Base-by-base conservation (phyloP, 1,140 invertebrate genomes). In the Euschistus heros region DNA sequence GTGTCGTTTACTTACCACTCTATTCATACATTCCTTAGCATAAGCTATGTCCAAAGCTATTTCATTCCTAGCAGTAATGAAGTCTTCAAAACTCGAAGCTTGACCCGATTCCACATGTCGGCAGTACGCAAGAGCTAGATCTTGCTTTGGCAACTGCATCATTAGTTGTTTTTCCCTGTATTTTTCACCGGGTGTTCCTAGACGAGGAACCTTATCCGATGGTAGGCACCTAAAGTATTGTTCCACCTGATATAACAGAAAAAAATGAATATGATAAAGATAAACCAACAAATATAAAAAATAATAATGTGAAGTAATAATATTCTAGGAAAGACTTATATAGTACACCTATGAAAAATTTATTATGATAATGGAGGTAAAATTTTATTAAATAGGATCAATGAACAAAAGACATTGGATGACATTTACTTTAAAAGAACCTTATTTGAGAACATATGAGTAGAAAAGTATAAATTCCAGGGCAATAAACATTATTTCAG, bases 41-140 rank as follows among this genome's bases (percentile, higher is more conserved):
- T 81, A 84, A 75, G 91, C 96, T 72, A 98, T 92, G 76, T 98
- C 96, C 69, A 99, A 78, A 17, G 93, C 91, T 69, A 97, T 89
- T 79, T 96, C 91, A 76, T 97, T 97, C 50, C 94, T 79, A 37
- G 89, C 90, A 24, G 88, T 85, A 67, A 95, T 87, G 76, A 97
- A 97, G 75, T 95, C 91, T 74, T 90, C 84, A 73, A 87, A 94
- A 68, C 84, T 86, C 54, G 84, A 82, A 71, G 83, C 81, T 74
- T 92, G 82, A 71, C 85, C 78, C 10, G 84, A 76, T 69, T 90
- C 88, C 64, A 96, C 80, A 74, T 94, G 91, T 72, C 88, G 86
- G 74, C 92, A 95, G 73, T 94, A 93, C 61, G 87, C 83, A 68
- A 92, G 77, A 17, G 91, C 89, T 46, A 97, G 80, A 75, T 99